phyloP scores from a whole-genome alignment of 2,113 vertebrate species.

The Anguilla japonica region DNA sequence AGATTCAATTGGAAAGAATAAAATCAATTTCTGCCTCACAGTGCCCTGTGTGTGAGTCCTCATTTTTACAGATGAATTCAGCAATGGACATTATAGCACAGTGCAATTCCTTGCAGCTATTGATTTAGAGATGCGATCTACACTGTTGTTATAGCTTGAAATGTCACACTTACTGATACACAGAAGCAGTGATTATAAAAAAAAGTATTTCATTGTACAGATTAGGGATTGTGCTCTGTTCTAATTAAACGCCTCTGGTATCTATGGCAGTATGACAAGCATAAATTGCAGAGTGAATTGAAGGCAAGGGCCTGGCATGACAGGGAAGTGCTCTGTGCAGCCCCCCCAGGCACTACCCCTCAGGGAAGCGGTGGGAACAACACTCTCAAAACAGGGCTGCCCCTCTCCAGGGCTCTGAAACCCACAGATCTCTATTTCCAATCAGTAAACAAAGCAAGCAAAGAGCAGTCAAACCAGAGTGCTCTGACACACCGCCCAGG shows the following conservation, averaged over 20 bases:
- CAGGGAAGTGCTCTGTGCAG: conserved; percentile 16
- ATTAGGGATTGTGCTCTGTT: conserved; percentile 35
- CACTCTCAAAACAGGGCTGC: conserved; percentile 61
- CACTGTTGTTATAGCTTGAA: not conserved
- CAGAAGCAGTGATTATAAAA: not conserved
- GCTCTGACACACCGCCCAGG: conserved; percentile 24
- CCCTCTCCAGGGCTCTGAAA: conserved; percentile 34
- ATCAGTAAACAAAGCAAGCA: conserved; percentile 1
- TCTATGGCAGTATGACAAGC: conserved; percentile 46
- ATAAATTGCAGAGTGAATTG: conserved; percentile 28
- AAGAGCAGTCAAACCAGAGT: conserved; percentile 24
- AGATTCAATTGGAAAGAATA: not conserved
- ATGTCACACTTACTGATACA: not conserved
- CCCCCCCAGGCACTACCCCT: conserved; percentile 37
- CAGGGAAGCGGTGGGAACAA: conserved; percentile 64
- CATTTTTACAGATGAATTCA: conserved; percentile 10
- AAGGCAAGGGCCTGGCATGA: conserved; percentile 35
- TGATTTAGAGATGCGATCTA: not conserved
- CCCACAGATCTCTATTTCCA: conserved; percentile 46
- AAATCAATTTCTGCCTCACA: not conserved
- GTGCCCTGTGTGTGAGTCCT: not conserved
- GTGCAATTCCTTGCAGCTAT: not conserved
- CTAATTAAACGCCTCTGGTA: conserved; percentile 31
- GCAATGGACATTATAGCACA: not conserved
- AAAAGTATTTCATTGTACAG: conserved; percentile 16